Percentiles rank a stretch among this genome's conserved stretches.
These are phyloP conservation scores for Copsychus sechellarum DNA, from an alignment of 2,113 vertebrate species.

Conservation along the genomic window DNA sequence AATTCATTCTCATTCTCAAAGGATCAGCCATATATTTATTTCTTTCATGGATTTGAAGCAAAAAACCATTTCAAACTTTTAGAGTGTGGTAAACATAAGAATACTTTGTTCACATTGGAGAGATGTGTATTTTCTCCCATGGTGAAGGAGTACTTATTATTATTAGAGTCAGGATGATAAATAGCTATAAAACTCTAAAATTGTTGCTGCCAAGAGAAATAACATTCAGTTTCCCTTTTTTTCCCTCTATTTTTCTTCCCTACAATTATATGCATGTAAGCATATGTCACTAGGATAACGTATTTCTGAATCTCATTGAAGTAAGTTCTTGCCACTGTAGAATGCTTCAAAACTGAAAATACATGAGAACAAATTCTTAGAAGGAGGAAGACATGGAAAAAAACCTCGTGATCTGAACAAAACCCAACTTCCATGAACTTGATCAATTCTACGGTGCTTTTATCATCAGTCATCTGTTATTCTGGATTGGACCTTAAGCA, in stretches of 20 bases:
- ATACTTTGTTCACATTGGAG: neutral
- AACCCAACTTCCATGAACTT: neutral
- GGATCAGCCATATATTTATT: neutral
- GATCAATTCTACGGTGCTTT: neutral
- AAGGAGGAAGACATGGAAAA: neutral
- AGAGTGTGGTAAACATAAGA: neutral
- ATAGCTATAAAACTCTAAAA: neutral
- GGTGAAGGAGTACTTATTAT: neutral
- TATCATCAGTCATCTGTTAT: neutral
- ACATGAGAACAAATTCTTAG: neutral
- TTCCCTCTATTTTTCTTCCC: neutral
- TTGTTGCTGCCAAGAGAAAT: neutral
- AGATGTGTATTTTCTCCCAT: neutral
- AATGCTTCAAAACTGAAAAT: neutral
- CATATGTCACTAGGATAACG: neutral
- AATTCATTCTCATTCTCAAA: neutral
- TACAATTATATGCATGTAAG: neutral
- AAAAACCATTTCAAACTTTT: neutral
- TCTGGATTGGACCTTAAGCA: neutral
- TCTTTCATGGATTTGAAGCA: neutral
- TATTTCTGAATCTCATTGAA: neutral
- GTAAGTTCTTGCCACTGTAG: neutral
- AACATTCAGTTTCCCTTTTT: neutral
- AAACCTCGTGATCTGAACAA: neutral
- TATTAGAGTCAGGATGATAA: neutral